Evolutionary conservation across 2,888 invertebrate genomes (phyloP).

Genomic region (Mechanitis messenoides): DNA sequence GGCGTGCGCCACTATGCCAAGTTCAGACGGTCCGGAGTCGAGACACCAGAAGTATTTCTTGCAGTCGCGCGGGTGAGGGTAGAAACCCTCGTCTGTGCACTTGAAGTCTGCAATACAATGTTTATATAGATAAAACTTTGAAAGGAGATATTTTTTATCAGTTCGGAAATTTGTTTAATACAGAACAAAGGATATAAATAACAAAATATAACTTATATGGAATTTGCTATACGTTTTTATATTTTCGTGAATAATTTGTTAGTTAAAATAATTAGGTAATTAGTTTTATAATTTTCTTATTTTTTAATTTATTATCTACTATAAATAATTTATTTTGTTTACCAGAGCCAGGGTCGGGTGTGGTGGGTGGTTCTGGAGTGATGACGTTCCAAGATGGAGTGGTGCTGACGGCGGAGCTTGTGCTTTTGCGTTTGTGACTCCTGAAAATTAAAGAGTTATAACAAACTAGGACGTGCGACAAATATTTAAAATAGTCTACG

Average conservation of each 20-base stretch:
- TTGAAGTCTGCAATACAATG: conserved; percentile 82
- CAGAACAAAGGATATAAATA: too few species aligned
- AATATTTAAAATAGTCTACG: neutral
- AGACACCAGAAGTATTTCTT: conserved; percentile 97
- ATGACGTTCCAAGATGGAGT: conserved; percentile 77
- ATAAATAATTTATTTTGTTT: conserved; percentile 23
- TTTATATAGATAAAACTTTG: neutral
- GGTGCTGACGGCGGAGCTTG: conserved; percentile 50
- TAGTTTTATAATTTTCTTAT: too few species aligned
- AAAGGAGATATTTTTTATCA: too few species aligned
- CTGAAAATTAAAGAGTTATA: conserved; percentile 23
- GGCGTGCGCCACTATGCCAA: conserved; percentile 93
- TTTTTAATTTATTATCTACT: neutral
- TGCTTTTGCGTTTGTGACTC: conserved; percentile 56
- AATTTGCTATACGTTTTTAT: too few species aligned
- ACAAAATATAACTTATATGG: too few species aligned
- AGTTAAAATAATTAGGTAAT: too few species aligned
- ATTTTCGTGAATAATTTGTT: too few species aligned
- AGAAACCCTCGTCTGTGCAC: conserved; percentile 95
- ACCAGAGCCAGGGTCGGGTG: conserved; percentile 92
- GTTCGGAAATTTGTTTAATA: too few species aligned
- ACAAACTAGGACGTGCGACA: too few species aligned
- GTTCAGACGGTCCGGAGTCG: conserved; percentile 90
- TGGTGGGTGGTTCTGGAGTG: conserved; percentile 91
- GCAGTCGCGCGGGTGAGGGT: conserved; percentile 92